Conservation (phyloP, 2,797 vertebrate genomes). For the Danio albolineatus region DNA sequence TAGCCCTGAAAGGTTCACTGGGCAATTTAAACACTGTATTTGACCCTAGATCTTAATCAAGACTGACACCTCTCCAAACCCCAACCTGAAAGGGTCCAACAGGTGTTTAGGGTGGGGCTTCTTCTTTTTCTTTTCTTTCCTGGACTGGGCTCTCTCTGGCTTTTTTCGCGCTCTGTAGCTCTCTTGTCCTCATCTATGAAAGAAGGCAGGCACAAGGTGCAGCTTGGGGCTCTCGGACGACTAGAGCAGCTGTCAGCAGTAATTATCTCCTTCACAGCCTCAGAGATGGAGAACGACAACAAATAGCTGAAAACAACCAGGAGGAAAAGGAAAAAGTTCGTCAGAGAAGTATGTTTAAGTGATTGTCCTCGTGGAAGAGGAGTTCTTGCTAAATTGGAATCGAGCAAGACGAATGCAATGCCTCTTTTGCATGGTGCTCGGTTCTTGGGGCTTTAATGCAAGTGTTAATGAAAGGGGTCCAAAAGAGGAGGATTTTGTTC, state of each 20-base stretch:
- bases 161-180: slow-evolving; percentile 67
- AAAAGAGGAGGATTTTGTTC: slow-evolving; percentile 80
- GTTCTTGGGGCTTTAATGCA: slow-evolving; percentile 80
- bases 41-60: slow-evolving; percentile 74
- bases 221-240: slow-evolving; percentile 81
- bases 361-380: slow-evolving; percentile 63
- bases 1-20: slow-evolving; percentile 43
- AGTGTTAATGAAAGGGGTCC: slow-evolving; percentile 89
- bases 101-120: slow-evolving; percentile 87
- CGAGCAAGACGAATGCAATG: slow-evolving; percentile 70
- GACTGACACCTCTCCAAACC: slow-evolving; percentile 81
- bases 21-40: slow-evolving; percentile 35
- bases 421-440: slow-evolving; percentile 75
- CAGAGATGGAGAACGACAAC: slow-evolving; percentile 77
- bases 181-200: slow-evolving; percentile 82
- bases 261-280: slow-evolving; percentile 94
- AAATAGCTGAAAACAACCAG: slow-evolving; percentile 67
- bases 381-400: slow-evolving; percentile 66
- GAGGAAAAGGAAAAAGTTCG: slow-evolving; percentile 56
- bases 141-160: slow-evolving; percentile 53
- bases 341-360: slow-evolving; percentile 48
- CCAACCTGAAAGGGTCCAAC: slow-evolving; percentile 85
- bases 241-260: slow-evolving; percentile 96
- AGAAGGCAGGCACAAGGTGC: slow-evolving; percentile 82
- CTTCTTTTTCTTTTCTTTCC: slow-evolving; percentile 50